These are phyloP conservation scores for Sebastes cheni DNA, from an alignment of 2,797 vertebrate genomes.

Conservation along the genomic window DNA sequence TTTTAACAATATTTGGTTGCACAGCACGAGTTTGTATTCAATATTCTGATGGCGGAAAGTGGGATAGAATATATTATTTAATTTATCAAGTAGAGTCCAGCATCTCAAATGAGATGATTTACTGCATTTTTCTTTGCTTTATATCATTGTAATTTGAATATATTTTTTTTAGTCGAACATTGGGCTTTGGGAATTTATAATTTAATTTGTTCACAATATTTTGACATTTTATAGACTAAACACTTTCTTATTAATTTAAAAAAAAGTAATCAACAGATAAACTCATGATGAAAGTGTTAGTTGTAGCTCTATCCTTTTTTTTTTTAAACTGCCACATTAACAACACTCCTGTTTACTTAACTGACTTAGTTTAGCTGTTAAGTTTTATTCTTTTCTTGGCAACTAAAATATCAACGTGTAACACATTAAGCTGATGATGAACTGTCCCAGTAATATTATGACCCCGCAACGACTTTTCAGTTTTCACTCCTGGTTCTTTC, in stretches of 20 bases:
- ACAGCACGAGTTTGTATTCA: background rate
- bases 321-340: no score
- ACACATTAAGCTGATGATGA: slow-evolving; percentile 7
- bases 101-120: background rate
- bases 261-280: background rate
- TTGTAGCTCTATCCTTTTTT: background rate
- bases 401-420: background rate
- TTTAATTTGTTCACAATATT: background rate
- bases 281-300: background rate
- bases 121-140: background rate
- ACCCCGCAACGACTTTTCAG: slow-evolving; percentile 22
- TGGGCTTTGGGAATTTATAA: background rate
- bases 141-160: background rate
- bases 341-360: background rate
- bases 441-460: slow-evolving; percentile 6
- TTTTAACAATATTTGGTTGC: background rate
- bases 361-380: background rate
- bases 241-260: background rate
- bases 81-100: no score
- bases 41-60: background rate
- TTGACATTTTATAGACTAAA: background rate
- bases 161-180: background rate
- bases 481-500: slow-evolving; percentile 46
- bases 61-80: background rate
- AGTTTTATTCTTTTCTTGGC: background rate